Conservation (phyloP, 2,888 invertebrate species). For the Scaptomyza caliginosa region DNA sequence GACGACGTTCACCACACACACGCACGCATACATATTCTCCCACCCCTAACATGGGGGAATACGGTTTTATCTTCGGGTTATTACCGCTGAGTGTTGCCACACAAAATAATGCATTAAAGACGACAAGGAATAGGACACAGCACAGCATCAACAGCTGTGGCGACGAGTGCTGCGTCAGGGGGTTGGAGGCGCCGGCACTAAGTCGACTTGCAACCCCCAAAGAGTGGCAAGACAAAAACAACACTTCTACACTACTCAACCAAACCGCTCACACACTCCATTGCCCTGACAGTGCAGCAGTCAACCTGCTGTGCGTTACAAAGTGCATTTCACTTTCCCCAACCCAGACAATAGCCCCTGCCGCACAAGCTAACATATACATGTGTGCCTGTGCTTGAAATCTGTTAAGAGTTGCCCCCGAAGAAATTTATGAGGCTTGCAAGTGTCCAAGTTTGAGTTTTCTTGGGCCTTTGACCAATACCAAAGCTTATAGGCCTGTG, state of each 20-base stretch:
- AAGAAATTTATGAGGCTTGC: slow-evolving; percentile 56
- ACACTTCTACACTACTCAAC: background rate
- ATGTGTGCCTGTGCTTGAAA: slow-evolving; percentile 7
- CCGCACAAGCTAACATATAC: background rate
- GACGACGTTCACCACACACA: slow-evolving; percentile 15
- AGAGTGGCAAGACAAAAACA: slow-evolving; percentile 30
- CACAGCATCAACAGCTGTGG: slow-evolving; percentile 63
- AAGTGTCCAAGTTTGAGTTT: slow-evolving; percentile 67
- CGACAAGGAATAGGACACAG: slow-evolving; percentile 58
- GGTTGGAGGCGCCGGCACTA: slow-evolving; percentile 9
- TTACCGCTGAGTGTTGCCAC: slow-evolving; percentile 79
- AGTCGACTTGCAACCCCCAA: slow-evolving; percentile 40
- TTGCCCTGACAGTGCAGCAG: slow-evolving; percentile 38
- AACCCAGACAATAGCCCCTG: background rate
- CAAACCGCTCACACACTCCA: background rate
- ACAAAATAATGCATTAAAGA: slow-evolving; percentile 77
- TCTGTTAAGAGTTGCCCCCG: slow-evolving; percentile 18
- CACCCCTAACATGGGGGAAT: slow-evolving; percentile 3
- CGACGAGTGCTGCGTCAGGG: slow-evolving; percentile 24
- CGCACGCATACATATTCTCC: slow-evolving; percentile 22
- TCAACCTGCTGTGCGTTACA: slow-evolving; percentile 45
- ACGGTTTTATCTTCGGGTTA: slow-evolving; percentile 73
- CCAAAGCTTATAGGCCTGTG: slow-evolving; percentile 37
- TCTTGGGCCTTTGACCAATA: slow-evolving; percentile 72
- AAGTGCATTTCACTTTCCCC: slow-evolving; percentile 34